A percentile compares a stretch with the other conserved stretches of the same genome.
phyloP scores from a whole-genome alignment of 2,888 invertebrate genomes.

The Ectemnius cavifrons region DNA sequence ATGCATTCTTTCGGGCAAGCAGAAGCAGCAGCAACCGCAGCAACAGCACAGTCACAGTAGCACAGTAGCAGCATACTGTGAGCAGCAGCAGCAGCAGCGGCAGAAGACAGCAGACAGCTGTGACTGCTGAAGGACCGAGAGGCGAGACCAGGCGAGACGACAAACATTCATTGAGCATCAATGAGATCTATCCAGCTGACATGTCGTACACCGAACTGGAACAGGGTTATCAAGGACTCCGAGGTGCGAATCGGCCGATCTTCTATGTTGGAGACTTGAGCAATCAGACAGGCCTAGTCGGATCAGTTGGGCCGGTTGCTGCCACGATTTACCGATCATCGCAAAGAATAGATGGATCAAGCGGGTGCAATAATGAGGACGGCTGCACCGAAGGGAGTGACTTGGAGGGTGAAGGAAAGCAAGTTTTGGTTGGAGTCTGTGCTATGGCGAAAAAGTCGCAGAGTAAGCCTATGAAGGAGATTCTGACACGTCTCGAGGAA shows the following conservation, averaged over 20 bases:
- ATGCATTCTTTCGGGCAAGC: too few species aligned
- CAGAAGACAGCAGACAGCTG: too few species aligned
- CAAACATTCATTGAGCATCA: too few species aligned
- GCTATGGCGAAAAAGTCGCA: conserved; percentile 99
- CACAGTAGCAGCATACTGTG: too few species aligned
- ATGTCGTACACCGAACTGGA: conserved; percentile 97
- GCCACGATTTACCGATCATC: conserved; percentile 73
- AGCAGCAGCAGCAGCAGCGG: too few species aligned
- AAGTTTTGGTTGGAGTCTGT: conserved; percentile 98
- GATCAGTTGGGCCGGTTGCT: conserved; percentile 50
- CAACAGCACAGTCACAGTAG: too few species aligned
- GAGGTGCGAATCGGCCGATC: conserved; percentile 73
- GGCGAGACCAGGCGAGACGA: too few species aligned
- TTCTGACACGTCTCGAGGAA: conserved; percentile 95
- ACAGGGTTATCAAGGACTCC: conserved; percentile 92
- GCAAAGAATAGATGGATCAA: conserved; percentile 79
- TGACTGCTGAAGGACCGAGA: too few species aligned
- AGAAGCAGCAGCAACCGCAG: too few species aligned
- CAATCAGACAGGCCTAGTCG: conserved; percentile 22
- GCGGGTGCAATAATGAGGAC: conserved; percentile 84
- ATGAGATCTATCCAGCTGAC: conserved; percentile 42
- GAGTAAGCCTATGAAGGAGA: conserved; percentile 99
- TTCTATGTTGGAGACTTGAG: conserved; percentile 76
- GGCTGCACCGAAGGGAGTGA: conserved; percentile 78
- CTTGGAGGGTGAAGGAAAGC: conserved; percentile 84